phyloP scores from a whole-genome alignment of 2,797 vertebrate species.

The Sebastes oblongus region DNA sequence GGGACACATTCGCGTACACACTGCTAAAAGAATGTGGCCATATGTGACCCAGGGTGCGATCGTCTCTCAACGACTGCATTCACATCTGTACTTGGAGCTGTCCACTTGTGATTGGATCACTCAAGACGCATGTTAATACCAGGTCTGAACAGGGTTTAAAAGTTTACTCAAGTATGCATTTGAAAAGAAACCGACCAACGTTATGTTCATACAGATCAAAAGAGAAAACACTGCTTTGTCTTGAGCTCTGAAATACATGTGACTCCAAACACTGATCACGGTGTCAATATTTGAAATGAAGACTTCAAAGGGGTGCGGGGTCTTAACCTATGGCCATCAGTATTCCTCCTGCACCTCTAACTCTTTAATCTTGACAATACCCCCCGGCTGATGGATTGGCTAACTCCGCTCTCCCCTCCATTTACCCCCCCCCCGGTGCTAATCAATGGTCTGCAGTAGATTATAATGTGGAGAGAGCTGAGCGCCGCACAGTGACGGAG shows the following conservation, averaged over 20 bases:
- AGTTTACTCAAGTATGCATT: not conserved
- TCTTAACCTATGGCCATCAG: constrained; percentile 42
- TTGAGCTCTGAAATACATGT: not conserved
- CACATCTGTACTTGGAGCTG: too few species aligned
- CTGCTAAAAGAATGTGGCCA: too few species aligned
- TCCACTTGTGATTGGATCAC: too few species aligned
- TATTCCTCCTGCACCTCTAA: constrained; percentile 33
- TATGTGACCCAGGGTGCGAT: too few species aligned
- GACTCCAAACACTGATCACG: constrained; percentile 4
- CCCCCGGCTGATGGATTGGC: constrained; percentile 63
- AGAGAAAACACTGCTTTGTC: constrained; percentile 8
- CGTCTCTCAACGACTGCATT: too few species aligned
- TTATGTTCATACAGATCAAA: constrained; percentile 23
- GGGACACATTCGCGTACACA: too few species aligned
- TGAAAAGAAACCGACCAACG: constrained; percentile 16
- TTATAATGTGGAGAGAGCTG: constrained; percentile 50
- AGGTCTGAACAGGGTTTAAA: too few species aligned
- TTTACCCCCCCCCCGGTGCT: constrained; percentile 35
- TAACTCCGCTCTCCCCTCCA: constrained; percentile 50
- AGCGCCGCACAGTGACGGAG: constrained; percentile 31
- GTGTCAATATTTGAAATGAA: constrained; percentile 39
- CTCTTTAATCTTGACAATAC: constrained; percentile 50
- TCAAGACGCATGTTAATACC: too few species aligned
- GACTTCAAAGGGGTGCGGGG: constrained; percentile 53
- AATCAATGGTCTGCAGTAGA: constrained; percentile 69